Base-by-base conservation (phyloP, 2,113 vertebrate genomes). In the Axis porcinus region DNA sequence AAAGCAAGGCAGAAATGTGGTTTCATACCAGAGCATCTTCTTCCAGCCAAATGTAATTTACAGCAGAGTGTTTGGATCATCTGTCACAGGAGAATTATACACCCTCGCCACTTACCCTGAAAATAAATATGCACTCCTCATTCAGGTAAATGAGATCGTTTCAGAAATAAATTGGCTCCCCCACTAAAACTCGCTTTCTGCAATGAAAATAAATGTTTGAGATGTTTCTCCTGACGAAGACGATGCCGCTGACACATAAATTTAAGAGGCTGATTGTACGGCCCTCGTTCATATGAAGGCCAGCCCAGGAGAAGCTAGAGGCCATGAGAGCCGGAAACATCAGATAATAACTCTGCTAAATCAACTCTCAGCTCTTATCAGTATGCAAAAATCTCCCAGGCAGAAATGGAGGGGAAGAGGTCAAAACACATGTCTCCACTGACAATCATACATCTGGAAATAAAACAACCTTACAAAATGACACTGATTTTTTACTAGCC, bases 81-180 rank as follows among this genome's bases (percentile, higher is more conserved):
- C 96, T 97, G 95, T 98, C 98, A 97, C 86, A 81, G 7, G 58
- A 97, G 92, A 98, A 98, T 98, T 97, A 97, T 28, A 96, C 97
- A 94, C 92, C 85, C 92, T 86, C 36, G 64, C 93, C 70, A 97
- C 89, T 97, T 97, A 95, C 95, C 93, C 87, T 83, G 97, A 96
- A 95, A 98, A 98, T 95, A 97, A 97, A 97, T 81, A 97, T 50
- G 36, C 13, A 0, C 91, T 96, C 79, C 76, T 97, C 92, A 95
- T 96, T 60, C 95, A 97, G 90, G 95, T 98, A 97, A 98, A 97
- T 88, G 96, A 62, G 89, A 93, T 88, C 0, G 0, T 64, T 90
- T 93, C 91, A 98, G 98, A 98, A 97, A 95, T 94, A 95, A 90
- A 97, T 79, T 70, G 95, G 82, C 94, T 96, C 88, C 17, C 45